phyloP scores from a whole-genome alignment of 1,140 invertebrate species.

The Medauroidea extradentata region DNA sequence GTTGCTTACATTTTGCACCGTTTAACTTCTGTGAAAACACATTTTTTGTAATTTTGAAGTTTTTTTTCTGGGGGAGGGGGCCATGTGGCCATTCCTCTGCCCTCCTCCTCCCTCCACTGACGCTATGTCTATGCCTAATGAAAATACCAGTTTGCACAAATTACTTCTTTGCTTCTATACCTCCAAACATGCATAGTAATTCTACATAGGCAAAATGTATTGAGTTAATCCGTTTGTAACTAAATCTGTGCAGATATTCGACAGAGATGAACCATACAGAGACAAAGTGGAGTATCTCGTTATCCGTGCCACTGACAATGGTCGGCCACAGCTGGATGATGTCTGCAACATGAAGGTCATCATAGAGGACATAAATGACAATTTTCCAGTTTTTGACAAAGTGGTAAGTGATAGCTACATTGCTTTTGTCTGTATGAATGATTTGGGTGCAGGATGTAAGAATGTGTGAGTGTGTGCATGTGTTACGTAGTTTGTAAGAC shows the following conservation, averaged over 20 bases:
- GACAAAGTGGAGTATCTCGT: constrained; percentile 77
- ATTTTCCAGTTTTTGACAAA: constrained; percentile 81
- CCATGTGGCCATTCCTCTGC: neutral
- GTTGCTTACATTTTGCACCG: too few species aligned
- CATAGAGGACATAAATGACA: constrained; percentile 85
- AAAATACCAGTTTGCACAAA: too few species aligned
- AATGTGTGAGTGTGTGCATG: neutral
- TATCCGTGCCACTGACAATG: constrained; percentile 81
- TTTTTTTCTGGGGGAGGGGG: too few species aligned
- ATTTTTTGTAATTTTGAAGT: too few species aligned
- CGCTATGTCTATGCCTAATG: too few species aligned
- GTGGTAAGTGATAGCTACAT: constrained; percentile 46
- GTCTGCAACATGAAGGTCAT: constrained; percentile 84
- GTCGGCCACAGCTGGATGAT: constrained; percentile 74
- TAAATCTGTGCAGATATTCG: constrained; percentile 56
- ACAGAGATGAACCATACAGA: constrained; percentile 78
- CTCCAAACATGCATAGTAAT: too few species aligned
- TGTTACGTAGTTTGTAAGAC: too few species aligned
- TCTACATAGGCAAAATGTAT: too few species aligned
- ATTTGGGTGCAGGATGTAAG: neutral
- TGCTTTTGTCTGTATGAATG: constrained; percentile 1
- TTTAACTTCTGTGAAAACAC: too few species aligned
- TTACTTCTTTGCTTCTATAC: too few species aligned
- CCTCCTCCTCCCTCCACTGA: too few species aligned
- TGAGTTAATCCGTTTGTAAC: too few species aligned